Conservation (phyloP, 1,140 invertebrate species). For the Sesamia nonagrioides region DNA sequence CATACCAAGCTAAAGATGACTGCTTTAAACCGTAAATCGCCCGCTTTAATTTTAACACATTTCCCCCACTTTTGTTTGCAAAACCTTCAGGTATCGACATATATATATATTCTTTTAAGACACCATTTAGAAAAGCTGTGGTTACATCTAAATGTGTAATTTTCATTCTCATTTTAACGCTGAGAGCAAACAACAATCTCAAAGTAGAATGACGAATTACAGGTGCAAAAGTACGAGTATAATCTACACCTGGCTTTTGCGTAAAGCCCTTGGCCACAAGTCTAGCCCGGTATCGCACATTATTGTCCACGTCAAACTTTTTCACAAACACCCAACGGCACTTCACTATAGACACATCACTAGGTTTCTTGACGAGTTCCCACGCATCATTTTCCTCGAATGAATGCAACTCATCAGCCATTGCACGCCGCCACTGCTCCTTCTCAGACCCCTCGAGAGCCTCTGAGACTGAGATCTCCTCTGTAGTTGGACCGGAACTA, state of each 20-base stretch:
- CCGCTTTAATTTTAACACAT: not conserved
- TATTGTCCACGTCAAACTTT: not conserved
- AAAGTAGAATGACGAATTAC: not conserved
- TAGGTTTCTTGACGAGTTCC: not conserved
- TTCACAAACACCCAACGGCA: not conserved
- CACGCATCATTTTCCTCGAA: not conserved
- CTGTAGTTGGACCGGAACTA: not conserved
- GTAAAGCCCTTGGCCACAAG: not conserved
- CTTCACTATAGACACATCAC: not conserved
- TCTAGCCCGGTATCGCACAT: not conserved
- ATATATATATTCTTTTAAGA: not conserved
- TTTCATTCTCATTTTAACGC: not conserved
- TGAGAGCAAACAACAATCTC: not conserved
- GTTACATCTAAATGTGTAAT: not conserved
- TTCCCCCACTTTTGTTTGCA: slow-evolving; percentile 16
- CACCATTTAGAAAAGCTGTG: not conserved
- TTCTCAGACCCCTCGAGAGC: not conserved
- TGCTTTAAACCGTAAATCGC: not conserved
- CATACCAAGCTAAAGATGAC: not conserved
- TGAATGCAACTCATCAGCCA: not conserved
- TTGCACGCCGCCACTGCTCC: not conserved
- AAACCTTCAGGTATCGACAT: slow-evolving; percentile 1
- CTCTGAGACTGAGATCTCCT: not conserved
- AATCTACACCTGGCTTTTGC: not conserved
- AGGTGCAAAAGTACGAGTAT: not conserved